A percentile compares a stretch with the other conserved stretches of the same genome.
These are phyloP conservation scores for Phrynosoma platyrhinos DNA, from an alignment of 2,113 vertebrate genomes.

Conservation along the genomic window DNA sequence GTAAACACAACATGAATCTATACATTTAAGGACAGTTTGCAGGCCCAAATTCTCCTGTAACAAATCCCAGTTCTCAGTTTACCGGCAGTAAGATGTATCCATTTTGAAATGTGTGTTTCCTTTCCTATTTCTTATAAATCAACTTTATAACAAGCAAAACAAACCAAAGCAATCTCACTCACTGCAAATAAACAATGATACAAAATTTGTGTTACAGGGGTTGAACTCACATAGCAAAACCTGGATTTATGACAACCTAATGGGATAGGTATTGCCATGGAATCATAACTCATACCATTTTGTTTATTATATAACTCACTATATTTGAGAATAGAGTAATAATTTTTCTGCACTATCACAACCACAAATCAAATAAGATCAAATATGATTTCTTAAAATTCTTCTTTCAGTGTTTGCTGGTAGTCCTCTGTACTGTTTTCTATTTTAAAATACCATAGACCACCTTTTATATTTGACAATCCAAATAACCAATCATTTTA, in stretches of 20 bases:
- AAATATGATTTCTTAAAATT: slow-evolving; percentile 52
- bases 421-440: slow-evolving; percentile 53
- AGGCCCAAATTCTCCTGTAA: not conserved
- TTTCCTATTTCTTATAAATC: slow-evolving; percentile 46
- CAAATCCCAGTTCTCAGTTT: not conserved
- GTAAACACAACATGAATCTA: not conserved
- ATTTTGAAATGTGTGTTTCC: slow-evolving; percentile 13
- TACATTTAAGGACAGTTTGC: not conserved
- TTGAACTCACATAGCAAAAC: slow-evolving; percentile 34
- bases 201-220: slow-evolving; percentile 38
- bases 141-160: slow-evolving; percentile 20
- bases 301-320: slow-evolving; percentile 45
- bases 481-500: slow-evolving; percentile 52
- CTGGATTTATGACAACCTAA: slow-evolving; percentile 26
- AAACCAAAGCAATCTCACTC: slow-evolving; percentile 32
- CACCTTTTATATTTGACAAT: slow-evolving; percentile 36
- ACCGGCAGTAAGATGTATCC: slow-evolving; percentile 4
- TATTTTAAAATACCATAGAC: slow-evolving; percentile 50
- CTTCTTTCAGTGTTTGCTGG: slow-evolving; percentile 64
- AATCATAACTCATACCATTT: slow-evolving; percentile 39
- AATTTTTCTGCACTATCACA: slow-evolving; percentile 38
- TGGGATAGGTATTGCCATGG: slow-evolving; percentile 40
- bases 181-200: slow-evolving; percentile 40
- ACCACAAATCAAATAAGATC: slow-evolving; percentile 34
- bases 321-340: slow-evolving; percentile 34